Percentiles rank a stretch among this genome's conserved stretches.
These are phyloP conservation scores for Desmophyllum pertusum DNA, from an alignment of 92 coral and sea anemone species.

Conservation along the genomic window DNA sequence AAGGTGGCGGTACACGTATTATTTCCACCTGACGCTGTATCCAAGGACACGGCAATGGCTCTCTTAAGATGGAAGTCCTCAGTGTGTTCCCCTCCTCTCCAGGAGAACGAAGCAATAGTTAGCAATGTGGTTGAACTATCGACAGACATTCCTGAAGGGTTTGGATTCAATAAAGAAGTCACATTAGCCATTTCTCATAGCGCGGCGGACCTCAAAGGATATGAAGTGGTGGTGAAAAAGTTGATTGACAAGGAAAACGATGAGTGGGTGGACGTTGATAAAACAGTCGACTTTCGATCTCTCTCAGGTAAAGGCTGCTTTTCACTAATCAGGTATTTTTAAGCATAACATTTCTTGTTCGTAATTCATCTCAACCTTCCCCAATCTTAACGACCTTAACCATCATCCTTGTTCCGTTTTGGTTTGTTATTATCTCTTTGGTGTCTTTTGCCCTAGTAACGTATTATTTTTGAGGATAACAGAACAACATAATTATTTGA, in stretches of 20 bases:
- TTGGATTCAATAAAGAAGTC: constrained; percentile 17
- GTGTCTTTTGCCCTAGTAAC: not conserved
- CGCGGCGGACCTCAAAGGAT: constrained; percentile 26
- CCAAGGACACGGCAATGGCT: constrained; percentile 11
- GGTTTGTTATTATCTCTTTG: not conserved
- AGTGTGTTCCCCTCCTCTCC: constrained; percentile 36
- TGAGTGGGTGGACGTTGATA: constrained; percentile 8
- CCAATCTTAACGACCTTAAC: not conserved
- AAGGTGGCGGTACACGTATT: constrained; percentile 28
- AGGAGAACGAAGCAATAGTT: constrained; percentile 38
- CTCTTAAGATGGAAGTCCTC: constrained; percentile 5
- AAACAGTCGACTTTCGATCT: constrained; percentile 2
- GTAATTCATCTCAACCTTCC: not conserved
- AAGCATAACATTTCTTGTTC: not conserved
- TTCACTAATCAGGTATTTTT: not conserved
- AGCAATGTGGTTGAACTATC: constrained; percentile 61
- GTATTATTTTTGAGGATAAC: not conserved
- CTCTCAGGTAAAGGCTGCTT: not conserved
- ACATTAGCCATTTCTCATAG: constrained; percentile 27
- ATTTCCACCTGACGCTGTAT: constrained; percentile 57
- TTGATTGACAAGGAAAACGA: constrained; percentile 1
- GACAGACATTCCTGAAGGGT: constrained; percentile 9
- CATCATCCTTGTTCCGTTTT: not conserved
- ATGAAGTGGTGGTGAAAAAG: constrained; percentile 23
- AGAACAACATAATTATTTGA: not conserved